Base-by-base conservation (phyloP, 2,888 invertebrate species). In the Galerucella calmariensis region DNA sequence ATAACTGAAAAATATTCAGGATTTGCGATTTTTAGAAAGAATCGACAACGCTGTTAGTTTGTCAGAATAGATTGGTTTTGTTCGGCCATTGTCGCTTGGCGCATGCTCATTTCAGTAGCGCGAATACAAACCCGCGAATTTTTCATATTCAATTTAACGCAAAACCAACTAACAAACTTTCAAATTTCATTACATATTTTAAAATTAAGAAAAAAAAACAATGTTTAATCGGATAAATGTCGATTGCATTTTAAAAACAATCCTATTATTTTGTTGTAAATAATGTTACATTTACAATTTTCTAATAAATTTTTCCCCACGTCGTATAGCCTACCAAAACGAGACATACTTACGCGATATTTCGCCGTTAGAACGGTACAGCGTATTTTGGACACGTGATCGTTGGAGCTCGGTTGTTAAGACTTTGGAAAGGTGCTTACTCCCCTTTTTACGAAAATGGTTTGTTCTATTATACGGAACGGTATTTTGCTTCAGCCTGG, bases 371-470 rank as follows among this genome's bases (percentile, higher is more conserved):
- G 78, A 83, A 70, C 74, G 74, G 79, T 79, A 80, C 72, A 69
- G 78, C 73, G 61, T 73, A 73, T 70, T 79, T 78, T 67, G 78
- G 77, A 78, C 83, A 83, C 82, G 82, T 84, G 84, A 83, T 79
- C 81, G 78, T 81, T 83, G 82, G 81, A 82, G 82, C 79, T 82
- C 78, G 82, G 20, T 80, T 79, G 78, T 82, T 63, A 81, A 82
- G 82, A 83, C 82, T 82, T 83, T 84, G 83, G 83, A 83, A 82
- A 84, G 81, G 81, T 80, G 83, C 85, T 78, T 82, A 84, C 86
- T 85, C 85, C 87, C 87, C 86, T 86, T 85, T 85, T 86, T 85
- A 81, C 77, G 80, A 83, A 85, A 86, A 87, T 87, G 87, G 87
- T 87, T 86, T 81, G 82, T 83, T 83, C 87, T 83, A 83, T 82